Evolutionary conservation across 2,113 vertebrate species (phyloP), one percentile per base, ranked within the genome.

Genomic region (Hipposideros armiger): DNA sequence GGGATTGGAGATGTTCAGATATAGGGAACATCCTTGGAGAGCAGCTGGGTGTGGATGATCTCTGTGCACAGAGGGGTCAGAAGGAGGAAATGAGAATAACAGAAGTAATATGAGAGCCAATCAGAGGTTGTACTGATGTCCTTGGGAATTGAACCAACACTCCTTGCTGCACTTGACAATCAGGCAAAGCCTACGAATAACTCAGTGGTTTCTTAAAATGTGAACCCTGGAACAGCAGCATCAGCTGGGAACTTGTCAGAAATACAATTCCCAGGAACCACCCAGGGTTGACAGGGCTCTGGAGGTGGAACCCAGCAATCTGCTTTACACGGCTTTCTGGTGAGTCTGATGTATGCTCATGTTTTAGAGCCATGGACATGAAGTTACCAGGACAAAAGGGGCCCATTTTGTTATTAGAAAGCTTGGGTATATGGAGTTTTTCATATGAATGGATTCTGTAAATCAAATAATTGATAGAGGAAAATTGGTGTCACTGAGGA

Each of bases 381-480:
- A 40, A 82, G 19, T 47, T 64, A 76, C 14, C 13, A n/a, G 54
- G 76, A 60, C 52, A 42, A 94, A 86, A 74, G 13, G 17, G 22
- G 66, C 11, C 50, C 42, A 30, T 62, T 2, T 45, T 45, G 28
- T 60, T 54, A 52, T 56, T 28, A 76, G 72, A 50, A 50, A 72
- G 28, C 14, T 22, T 36, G 28, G 20, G 54, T 50, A 67, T 10
- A 26, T 10, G 26, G 20, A 67, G 40, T 69, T 95, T 84, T 95
- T 45, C 36, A 52, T 8, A 85, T 32, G 32, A 73, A 45, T 81
- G 26, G 40, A 69, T 82, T 73, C 64, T 67, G 14, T 36, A 42
- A 83, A 87, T 72, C 78, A 74, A 83, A 58, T 62, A 82, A 88
- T 0, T 70, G 60, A 80, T 32, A 80, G 7, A 90, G 42, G 40